Evolutionary conservation across 1,140 invertebrate genomes (phyloP).

Genomic region (Anastatus disparis): DNA sequence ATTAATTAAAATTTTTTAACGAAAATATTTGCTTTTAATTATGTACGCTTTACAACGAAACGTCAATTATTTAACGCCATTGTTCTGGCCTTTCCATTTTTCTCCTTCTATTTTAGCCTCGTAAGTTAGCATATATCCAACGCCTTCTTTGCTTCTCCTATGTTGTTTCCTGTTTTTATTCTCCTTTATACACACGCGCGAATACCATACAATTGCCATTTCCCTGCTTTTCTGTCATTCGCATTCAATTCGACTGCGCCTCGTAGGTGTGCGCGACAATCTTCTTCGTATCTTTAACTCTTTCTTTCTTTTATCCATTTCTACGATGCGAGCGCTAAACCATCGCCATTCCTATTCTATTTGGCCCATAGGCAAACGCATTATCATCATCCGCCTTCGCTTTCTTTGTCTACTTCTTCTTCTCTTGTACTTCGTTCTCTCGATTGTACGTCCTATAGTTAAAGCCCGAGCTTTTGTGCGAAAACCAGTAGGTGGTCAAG

Average conservation of each 20-base stretch:
- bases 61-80: slow-evolving; percentile 38
- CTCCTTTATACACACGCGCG: too few species aligned
- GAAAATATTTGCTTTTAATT: too few species aligned
- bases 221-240: slow-evolving; percentile 24
- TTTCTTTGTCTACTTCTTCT: background rate
- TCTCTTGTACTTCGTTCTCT: background rate
- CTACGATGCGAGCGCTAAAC: too few species aligned
- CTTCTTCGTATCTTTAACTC: slow-evolving; percentile 9
- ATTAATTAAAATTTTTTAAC: too few species aligned
- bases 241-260: slow-evolving; percentile 18
- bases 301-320: slow-evolving; percentile 26
- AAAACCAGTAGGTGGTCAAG: slow-evolving; percentile 7
- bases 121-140: slow-evolving; percentile 16
- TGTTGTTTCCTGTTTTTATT: slow-evolving; percentile 31
- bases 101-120: background rate
- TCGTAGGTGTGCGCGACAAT: background rate
- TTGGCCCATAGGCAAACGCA: slow-evolving; percentile 7
- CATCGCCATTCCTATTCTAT: slow-evolving; percentile 12
- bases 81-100: slow-evolving; percentile 13
- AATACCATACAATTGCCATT: background rate
- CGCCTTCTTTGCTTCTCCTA: slow-evolving; percentile 1
- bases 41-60: background rate
- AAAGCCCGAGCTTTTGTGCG: background rate
- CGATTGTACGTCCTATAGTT: background rate
- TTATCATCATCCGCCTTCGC: background rate